Conservation (phyloP, 30 jellyfish, hydroid and myxozoan genomes). For the Pseudorhiza aurosa region DNA sequence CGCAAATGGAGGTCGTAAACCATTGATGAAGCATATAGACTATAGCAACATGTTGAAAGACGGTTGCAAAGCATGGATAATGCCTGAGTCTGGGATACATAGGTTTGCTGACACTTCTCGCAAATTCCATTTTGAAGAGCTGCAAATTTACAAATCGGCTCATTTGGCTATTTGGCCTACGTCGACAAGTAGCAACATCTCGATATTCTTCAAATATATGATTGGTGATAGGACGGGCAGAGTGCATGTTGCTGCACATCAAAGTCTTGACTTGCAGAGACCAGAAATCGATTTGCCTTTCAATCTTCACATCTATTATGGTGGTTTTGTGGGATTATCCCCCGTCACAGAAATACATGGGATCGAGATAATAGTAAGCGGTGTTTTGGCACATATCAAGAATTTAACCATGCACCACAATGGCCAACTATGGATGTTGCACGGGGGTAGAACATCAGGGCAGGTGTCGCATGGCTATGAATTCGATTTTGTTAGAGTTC, state of each 20-base stretch:
- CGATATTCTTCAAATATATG: slow-evolving; percentile 66
- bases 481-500: slow-evolving; percentile 63
- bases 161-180: slow-evolving; percentile 74
- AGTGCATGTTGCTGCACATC: slow-evolving; percentile 75
- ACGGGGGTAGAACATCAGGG: slow-evolving; percentile 68
- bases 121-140: slow-evolving; percentile 61
- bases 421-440: slow-evolving; percentile 58
- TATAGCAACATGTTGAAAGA: slow-evolving; percentile 39
- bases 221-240: slow-evolving; percentile 75
- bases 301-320: slow-evolving; percentile 51
- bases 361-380: slow-evolving; percentile 58
- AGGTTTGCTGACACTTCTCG: slow-evolving; percentile 54
- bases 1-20: slow-evolving; percentile 39
- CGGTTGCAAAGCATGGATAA: slow-evolving; percentile 78
- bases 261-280: slow-evolving; percentile 48
- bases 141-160: slow-evolving; percentile 60
- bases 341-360: slow-evolving; percentile 71
- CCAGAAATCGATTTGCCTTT: slow-evolving; percentile 67
- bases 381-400: slow-evolving; percentile 54
- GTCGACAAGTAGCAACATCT: slow-evolving; percentile 19
- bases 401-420: slow-evolving; percentile 64
- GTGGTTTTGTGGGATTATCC: slow-evolving; percentile 67
- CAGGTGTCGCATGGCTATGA: slow-evolving; percentile 33
- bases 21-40: slow-evolving; percentile 57
- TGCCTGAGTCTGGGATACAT: slow-evolving; percentile 76